Base-by-base conservation (phyloP, 2,113 vertebrate species). In the Aegotheles bennettii region DNA sequence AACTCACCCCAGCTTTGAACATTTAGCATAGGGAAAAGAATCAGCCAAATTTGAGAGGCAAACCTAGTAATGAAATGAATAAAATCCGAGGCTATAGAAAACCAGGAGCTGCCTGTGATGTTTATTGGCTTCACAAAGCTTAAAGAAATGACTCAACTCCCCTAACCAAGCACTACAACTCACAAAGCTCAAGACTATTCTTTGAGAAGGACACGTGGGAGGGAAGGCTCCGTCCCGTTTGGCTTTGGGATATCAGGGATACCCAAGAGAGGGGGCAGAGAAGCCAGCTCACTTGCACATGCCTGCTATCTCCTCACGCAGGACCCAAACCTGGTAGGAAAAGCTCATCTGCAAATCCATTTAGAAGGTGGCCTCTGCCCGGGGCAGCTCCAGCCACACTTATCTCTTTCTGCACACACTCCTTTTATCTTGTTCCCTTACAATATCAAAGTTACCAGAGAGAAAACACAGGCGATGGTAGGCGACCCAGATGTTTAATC, bases 31-130 rank as follows among this genome's bases (percentile, higher is more conserved):
- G 70, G 51, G 51, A 79, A 38, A 63, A 42, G 59, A 73, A 83
- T 4, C 9, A 40, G 29, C 5, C 57, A 51, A 16, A 25, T 19
- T 3, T 48, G 24, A 57, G 5, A 10, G 0, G 2, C 4, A 68
- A 64, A 50, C 23, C 51, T 33, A 26, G 11, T 3, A 31, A 64
- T 1, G 6, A 31, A 47, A 35, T 2, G 16, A 71, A 50, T 17
- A 50, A 90, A 84, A 43, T 6, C 50, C 12, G 21, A 50, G 77
- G n/a, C 69, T 35, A 19, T 2, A 69, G 54, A 45, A 89, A 50
- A 4, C 20, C 42, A 28, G 45, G 14, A 33, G 35, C 2, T 42
- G 28, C 11, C 17, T 8, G 3, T n/a, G 48, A 59, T 1, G 18
- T 16, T 43, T 11, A 31, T 6, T 25, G 11, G 47, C 35, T 65